A percentile compares a stretch with the other conserved stretches of the same genome.
phyloP scores from a whole-genome alignment of 2,888 invertebrate species.

The Anagyrus pseudococci region DNA sequence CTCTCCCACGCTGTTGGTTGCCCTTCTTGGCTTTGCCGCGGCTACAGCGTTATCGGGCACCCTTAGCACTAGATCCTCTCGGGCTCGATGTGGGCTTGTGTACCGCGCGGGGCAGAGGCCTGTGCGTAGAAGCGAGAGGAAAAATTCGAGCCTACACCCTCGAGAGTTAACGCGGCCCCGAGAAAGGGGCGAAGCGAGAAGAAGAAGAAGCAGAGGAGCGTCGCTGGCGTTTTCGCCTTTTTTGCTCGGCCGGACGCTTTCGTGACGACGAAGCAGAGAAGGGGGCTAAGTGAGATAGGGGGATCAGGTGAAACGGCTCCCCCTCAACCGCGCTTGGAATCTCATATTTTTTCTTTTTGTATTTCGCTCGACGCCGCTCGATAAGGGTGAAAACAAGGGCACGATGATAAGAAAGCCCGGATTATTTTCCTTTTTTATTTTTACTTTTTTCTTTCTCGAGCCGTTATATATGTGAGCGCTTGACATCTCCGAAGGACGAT shows the following conservation, averaged over 20 bases:
- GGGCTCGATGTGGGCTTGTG: no score
- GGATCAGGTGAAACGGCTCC: constrained; percentile 15
- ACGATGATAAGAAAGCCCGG: constrained; percentile 7
- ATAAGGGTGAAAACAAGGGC: constrained; percentile 10
- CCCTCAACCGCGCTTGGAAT: background rate
- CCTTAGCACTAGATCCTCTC: no score
- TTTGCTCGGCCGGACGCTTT: background rate
- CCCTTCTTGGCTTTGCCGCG: no score
- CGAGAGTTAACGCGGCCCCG: no score
- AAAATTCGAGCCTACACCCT: no score
- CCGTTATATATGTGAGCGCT: no score
- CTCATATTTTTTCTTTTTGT: constrained; percentile 3
- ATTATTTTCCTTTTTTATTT: background rate
- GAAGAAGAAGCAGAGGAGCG: background rate
- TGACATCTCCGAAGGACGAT: background rate
- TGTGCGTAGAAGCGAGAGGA: no score
- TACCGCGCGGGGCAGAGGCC: no score
- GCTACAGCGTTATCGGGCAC: no score
- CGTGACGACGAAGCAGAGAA: constrained; percentile 15
- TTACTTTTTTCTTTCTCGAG: background rate
- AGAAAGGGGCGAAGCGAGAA: no score
- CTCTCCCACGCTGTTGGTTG: constrained; percentile 28
- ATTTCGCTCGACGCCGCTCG: background rate
- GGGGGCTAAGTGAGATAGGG: constrained; percentile 1
- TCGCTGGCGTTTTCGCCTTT: background rate